Evolutionary conservation across 2,797 vertebrate species (phyloP).

Genomic region (Hippopotamyrus pictus): DNA sequence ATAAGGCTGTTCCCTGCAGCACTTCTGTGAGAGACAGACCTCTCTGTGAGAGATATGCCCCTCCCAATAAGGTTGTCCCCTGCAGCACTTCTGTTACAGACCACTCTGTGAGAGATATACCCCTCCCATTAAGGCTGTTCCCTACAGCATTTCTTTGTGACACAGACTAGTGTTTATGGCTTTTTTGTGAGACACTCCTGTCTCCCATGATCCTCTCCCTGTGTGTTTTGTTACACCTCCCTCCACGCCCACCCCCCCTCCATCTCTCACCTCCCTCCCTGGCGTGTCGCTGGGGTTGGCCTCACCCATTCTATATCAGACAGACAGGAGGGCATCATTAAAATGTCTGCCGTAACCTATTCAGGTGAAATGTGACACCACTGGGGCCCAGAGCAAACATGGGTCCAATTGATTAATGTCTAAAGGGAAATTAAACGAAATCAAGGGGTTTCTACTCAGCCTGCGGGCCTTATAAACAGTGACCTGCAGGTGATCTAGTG

Average conservation of each 20-base stretch:
- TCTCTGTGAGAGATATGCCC: background rate
- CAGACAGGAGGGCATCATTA: background rate
- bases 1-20: background rate
- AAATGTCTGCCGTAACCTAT: background rate
- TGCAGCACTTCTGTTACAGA: background rate
- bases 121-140: background rate
- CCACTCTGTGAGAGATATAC: background rate
- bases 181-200: background rate
- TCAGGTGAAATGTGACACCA: background rate
- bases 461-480: background rate
- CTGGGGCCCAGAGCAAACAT: background rate
- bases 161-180: background rate
- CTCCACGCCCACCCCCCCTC: background rate
- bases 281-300: background rate
- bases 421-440: slow-evolving; percentile 6
- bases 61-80: background rate
- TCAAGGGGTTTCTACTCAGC: background rate
- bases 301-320: background rate
- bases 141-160: background rate
- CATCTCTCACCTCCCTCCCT: background rate
- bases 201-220: background rate
- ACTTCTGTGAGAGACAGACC: background rate
- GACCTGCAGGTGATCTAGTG: background rate
- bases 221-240: background rate
- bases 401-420: background rate